Evolutionary conservation across 2,113 vertebrate species (phyloP).

Genomic region (Dromaius novaehollandiae): DNA sequence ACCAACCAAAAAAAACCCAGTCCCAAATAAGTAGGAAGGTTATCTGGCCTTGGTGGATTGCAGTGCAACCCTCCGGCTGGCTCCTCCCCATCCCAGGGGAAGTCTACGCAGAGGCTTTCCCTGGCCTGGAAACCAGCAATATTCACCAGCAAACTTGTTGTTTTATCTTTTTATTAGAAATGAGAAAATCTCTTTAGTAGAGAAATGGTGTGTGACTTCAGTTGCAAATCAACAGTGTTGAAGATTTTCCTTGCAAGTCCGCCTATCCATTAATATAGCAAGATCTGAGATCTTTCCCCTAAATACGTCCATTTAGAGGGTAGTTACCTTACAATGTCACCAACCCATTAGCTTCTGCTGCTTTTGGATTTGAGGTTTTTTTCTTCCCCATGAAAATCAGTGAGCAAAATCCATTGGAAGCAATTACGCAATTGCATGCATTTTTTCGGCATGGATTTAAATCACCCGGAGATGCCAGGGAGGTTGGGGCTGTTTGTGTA

Average conservation of each 20-base stretch:
- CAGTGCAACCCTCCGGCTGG: neutral
- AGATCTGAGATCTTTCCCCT: neutral
- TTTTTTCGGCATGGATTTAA: neutral
- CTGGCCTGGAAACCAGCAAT: neutral
- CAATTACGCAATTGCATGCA: accelerated
- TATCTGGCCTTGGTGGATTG: too few relatives aligned
- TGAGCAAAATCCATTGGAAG: accelerated
- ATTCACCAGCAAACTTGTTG: accelerated
- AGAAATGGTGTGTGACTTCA: accelerated
- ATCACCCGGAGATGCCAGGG: neutral
- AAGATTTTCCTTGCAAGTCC: accelerated
- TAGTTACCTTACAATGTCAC: accelerated
- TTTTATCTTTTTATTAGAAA: accelerated
- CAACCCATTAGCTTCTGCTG: neutral
- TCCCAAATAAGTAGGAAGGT: neutral
- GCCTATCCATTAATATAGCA: accelerated
- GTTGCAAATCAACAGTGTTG: accelerated
- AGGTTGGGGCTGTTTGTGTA: accelerated
- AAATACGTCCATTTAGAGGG: accelerated
- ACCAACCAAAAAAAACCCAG: neutral
- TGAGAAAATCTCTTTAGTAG: accelerated
- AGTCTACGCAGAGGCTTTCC: neutral
- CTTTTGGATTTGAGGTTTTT: neutral
- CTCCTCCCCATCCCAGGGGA: neutral
- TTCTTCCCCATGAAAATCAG: neutral